phyloP scores from a whole-genome alignment of 92 coral and sea anemone species.

The Umimayanthus chanpuru region DNA sequence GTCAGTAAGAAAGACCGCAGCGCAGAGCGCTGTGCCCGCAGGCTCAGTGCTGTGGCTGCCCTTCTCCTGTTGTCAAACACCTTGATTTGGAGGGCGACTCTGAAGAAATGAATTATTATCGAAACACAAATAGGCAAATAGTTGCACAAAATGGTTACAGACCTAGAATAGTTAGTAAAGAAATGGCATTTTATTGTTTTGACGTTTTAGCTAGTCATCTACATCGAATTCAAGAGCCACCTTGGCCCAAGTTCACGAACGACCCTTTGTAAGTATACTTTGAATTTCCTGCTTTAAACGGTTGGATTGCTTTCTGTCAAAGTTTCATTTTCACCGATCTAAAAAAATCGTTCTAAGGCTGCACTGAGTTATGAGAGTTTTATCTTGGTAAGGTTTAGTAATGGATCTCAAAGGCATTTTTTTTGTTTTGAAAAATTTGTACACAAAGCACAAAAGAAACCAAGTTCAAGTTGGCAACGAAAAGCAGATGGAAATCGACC shows the following conservation, averaged over 20 bases:
- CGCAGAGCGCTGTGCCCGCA: slow-evolving; percentile 60
- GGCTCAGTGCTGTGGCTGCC: slow-evolving; percentile 74
- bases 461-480: slow-evolving; percentile 30
- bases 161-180: slow-evolving; percentile 89
- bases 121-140: slow-evolving; percentile 73
- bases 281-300: slow-evolving; percentile 46
- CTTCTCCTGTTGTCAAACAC: slow-evolving; percentile 92
- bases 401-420: slow-evolving; percentile 3
- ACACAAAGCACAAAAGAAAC: slow-evolving; percentile 29
- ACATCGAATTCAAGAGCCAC: slow-evolving; percentile 88
- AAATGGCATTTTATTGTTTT: slow-evolving; percentile 98
- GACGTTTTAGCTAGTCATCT: slow-evolving; percentile 92
- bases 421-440: slow-evolving; percentile 8
- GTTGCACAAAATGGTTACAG: slow-evolving; percentile 71
- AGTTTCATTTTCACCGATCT: neutral
- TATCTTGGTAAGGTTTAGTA: slow-evolving; percentile 12
- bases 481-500: slow-evolving; percentile 34
- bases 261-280: slow-evolving; percentile 91
- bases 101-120: slow-evolving; percentile 88
- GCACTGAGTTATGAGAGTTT: neutral
- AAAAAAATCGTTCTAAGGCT: neutral
- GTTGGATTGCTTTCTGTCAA: slow-evolving; percentile 25
- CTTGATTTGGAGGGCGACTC: slow-evolving; percentile 83
- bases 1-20: slow-evolving; percentile 52
- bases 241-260: slow-evolving; percentile 95